phyloP scores from a whole-genome alignment of 2,797 vertebrate genomes.

The Scolopax rusticola region DNA sequence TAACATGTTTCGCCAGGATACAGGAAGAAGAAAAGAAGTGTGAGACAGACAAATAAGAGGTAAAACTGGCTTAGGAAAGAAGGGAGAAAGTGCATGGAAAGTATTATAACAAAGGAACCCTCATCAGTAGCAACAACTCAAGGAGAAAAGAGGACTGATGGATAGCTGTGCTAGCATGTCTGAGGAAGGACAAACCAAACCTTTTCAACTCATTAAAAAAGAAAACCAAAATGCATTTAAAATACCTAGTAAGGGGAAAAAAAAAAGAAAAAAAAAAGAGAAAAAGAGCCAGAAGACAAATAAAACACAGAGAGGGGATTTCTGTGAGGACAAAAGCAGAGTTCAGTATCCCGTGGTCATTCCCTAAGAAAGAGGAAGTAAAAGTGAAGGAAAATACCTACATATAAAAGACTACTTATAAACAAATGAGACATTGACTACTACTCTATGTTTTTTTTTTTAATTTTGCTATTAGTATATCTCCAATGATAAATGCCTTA shows the following conservation, averaged over 20 bases:
- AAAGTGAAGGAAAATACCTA: conserved; percentile 4
- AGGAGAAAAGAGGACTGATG: background rate
- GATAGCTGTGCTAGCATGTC: background rate
- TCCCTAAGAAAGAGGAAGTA: background rate
- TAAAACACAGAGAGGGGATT: background rate
- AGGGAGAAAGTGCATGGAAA: background rate
- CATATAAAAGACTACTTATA: background rate
- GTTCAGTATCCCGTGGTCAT: background rate
- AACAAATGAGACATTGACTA: background rate
- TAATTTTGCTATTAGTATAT: conserved; percentile 29
- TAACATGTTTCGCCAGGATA: background rate
- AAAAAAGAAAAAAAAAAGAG: background rate
- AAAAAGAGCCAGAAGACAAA: background rate
- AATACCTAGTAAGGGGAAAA: background rate
- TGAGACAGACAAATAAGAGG: background rate
- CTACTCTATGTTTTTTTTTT: background rate
- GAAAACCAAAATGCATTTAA: background rate
- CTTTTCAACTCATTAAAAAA: background rate
- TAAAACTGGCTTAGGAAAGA: background rate
- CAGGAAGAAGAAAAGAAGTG: background rate
- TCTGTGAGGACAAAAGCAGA: background rate
- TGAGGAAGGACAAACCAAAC: background rate
- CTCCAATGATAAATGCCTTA: conserved; percentile 9
- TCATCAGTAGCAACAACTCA: background rate
- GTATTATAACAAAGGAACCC: background rate